phyloP scores from a whole-genome alignment of 2,888 invertebrate species.

The Frankliniella fusca region DNA sequence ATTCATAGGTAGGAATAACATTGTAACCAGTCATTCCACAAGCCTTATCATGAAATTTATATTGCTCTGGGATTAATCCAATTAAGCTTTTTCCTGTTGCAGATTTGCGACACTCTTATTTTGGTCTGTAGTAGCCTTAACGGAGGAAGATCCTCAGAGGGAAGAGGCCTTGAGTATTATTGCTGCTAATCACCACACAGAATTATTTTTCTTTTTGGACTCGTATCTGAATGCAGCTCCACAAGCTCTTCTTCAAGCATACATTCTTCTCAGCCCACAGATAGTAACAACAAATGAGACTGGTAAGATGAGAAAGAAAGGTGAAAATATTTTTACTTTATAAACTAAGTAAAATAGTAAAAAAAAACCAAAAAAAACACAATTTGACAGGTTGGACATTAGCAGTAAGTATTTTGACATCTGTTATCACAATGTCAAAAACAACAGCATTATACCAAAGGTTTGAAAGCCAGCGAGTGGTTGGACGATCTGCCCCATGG shows the following conservation, averaged over 20 bases:
- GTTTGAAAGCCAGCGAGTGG: constrained; percentile 71
- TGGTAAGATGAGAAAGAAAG: constrained; percentile 50
- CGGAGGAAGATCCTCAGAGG: constrained; percentile 56
- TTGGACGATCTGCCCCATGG: constrained; percentile 72
- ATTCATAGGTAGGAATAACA: constrained; percentile 44
- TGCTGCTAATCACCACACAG: constrained; percentile 63
- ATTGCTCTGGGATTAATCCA: background rate
- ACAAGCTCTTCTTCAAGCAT: constrained; percentile 62
- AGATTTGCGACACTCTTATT: constrained; percentile 71
- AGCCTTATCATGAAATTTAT: constrained; percentile 6
- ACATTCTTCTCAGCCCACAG: constrained; percentile 54
- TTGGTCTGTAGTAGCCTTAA: constrained; percentile 69
- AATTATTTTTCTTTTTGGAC: constrained; percentile 72
- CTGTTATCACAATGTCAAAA: constrained; percentile 64
- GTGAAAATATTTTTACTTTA: background rate
- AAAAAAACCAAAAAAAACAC: constrained; percentile 32
- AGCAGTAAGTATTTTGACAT: constrained; percentile 61
- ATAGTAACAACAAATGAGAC: constrained; percentile 51
- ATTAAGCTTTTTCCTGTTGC: constrained; percentile 38
- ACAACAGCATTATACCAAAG: constrained; percentile 69
- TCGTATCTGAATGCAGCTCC: constrained; percentile 74
- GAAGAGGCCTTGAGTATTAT: constrained; percentile 58
- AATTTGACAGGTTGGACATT: constrained; percentile 60
- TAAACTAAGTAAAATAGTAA: constrained; percentile 35
- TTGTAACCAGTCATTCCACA: constrained; percentile 17